These are phyloP conservation scores for Typhlomys cinereus DNA, from an alignment of 2,113 vertebrate species.

Conservation along the genomic window DNA sequence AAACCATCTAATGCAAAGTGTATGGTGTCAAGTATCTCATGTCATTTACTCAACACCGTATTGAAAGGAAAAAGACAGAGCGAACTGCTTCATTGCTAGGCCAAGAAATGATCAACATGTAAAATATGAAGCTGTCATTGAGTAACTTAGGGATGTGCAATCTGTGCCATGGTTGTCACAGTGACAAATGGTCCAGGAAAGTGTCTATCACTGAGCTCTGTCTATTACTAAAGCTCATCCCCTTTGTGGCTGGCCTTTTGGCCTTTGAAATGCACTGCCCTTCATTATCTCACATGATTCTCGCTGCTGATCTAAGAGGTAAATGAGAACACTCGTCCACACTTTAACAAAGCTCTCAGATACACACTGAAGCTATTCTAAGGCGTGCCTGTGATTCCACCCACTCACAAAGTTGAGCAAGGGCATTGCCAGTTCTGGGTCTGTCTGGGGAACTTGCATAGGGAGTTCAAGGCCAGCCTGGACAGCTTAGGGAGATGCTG, in stretches of 20 bases:
- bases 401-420: neutral
- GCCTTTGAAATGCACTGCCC: neutral
- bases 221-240: too few species aligned
- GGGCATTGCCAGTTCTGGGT: neutral
- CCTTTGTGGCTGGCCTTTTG: fast-evolving
- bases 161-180: neutral
- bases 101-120: neutral
- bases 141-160: neutral
- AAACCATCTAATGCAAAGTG: neutral
- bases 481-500: neutral
- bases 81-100: neutral
- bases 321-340: neutral
- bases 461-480: neutral
- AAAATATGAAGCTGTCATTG: neutral
- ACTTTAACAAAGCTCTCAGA: neutral
- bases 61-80: neutral
- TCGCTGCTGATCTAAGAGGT: neutral
- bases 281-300: too few species aligned
- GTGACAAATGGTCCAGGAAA: fast-evolving
- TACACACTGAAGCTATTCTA: neutral
- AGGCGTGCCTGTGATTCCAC: neutral
- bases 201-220: neutral
- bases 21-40: neutral
- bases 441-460: neutral
- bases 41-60: neutral